A percentile compares a stretch with the other conserved stretches of the same genome.
Conservation (phyloP, 2,888 invertebrate species). For the Pristionchus japonicus region DNA sequence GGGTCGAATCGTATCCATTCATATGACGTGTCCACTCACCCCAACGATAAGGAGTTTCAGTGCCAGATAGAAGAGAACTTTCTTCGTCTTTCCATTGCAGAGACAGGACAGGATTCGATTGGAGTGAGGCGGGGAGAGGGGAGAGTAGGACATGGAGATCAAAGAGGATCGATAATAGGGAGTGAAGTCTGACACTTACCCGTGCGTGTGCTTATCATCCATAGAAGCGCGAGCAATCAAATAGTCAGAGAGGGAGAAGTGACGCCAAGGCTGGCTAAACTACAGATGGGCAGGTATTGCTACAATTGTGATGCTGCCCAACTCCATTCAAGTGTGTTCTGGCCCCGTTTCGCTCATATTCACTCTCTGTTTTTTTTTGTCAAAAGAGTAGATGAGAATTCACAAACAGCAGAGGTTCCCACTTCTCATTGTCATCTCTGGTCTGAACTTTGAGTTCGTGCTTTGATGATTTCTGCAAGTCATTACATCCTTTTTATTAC, state of each 20-base stretch:
- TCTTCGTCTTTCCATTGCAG: slow-evolving; percentile 16
- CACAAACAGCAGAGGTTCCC: too few species aligned
- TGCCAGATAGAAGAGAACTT: slow-evolving; percentile 38
- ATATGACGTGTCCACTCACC: neutral
- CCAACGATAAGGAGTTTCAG: slow-evolving; percentile 1
- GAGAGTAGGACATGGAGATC: neutral
- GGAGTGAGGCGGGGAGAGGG: slow-evolving; percentile 24
- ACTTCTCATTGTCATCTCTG: neutral
- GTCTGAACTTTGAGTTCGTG: neutral
- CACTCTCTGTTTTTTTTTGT: too few species aligned
- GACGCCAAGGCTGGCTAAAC: neutral
- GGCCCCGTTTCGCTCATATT: too few species aligned
- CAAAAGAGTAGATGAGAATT: too few species aligned
- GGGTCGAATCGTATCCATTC: neutral
- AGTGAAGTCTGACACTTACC: neutral
- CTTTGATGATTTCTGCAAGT: neutral
- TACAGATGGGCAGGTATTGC: neutral
- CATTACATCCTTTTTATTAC: neutral
- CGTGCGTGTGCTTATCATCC: slow-evolving; percentile 18
- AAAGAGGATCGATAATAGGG: neutral
- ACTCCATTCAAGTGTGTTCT: too few species aligned
- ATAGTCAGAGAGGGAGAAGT: neutral
- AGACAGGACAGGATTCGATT: slow-evolving; percentile 25
- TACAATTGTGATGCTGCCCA: too few species aligned
- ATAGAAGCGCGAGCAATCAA: neutral